These are phyloP conservation scores for Melanocharis versteri DNA, from an alignment of 2,113 vertebrate genomes.

Conservation along the genomic window DNA sequence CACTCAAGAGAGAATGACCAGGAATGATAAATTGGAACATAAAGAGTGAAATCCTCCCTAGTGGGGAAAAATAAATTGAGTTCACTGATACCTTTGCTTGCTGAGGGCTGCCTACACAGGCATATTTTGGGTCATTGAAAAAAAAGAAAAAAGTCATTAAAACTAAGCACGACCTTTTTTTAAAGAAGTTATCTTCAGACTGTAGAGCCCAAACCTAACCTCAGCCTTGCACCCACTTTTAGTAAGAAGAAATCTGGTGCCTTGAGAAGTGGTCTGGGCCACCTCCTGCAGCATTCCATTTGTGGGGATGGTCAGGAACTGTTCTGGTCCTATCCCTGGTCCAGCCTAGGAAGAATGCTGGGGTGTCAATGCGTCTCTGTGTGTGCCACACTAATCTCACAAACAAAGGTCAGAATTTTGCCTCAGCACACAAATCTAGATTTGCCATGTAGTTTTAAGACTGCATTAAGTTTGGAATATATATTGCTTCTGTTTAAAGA, in stretches of 20 bases:
- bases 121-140: background rate
- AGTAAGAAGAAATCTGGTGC: background rate
- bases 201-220: background rate
- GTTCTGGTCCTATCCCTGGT: accelerated
- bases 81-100: background rate
- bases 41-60: background rate
- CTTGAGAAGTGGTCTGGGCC: background rate
- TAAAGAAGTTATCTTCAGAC: background rate
- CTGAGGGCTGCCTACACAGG: background rate
- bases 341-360: background rate
- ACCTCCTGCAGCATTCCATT: accelerated
- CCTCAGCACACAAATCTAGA: background rate
- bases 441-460: background rate
- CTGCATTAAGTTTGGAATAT: background rate
- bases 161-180: background rate
- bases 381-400: accelerated
- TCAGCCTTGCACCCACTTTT: background rate
- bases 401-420: background rate
- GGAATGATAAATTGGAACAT: background rate
- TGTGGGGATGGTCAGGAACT: accelerated
- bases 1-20: background rate
- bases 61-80: background rate
- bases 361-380: background rate
- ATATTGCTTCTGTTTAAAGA: background rate
- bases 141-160: background rate